phyloP scores from a whole-genome alignment of 2,888 invertebrate genomes.

The Schrankia costaestrigalis region DNA sequence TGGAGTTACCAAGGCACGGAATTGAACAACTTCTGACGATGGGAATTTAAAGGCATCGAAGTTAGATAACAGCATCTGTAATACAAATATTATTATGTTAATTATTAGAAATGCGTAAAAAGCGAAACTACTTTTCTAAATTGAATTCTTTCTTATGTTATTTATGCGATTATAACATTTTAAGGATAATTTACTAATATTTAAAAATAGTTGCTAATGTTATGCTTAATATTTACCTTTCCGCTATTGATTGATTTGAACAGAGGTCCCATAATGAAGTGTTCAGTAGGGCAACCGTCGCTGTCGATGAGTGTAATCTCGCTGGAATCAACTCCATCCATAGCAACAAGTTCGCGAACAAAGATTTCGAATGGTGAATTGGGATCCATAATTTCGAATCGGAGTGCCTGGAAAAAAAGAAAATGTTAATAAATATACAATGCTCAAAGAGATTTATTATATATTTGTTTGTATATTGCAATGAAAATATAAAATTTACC shows the following conservation, averaged over 20 bases:
- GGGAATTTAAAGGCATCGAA: constrained; percentile 99
- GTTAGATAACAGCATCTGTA: constrained; percentile 90
- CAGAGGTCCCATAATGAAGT: constrained; percentile 95
- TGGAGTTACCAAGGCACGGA: constrained; percentile 96
- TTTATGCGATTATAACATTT: not conserved
- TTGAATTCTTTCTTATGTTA: not conserved
- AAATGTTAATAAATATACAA: constrained; percentile 3
- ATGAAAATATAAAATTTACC: constrained; percentile 44
- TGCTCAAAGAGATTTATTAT: not conserved
- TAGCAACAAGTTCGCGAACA: constrained; percentile 94
- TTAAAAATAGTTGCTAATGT: not conserved
- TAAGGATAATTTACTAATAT: no score
- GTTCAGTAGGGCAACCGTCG: constrained; percentile 95
- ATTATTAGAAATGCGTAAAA: not conserved
- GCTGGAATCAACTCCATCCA: constrained; percentile 96
- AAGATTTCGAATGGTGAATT: constrained; percentile 98
- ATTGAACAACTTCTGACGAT: constrained; percentile 96
- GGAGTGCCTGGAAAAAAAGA: constrained; percentile 84
- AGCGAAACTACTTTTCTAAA: not conserved
- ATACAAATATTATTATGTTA: constrained; percentile 10
- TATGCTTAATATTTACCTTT: constrained; percentile 79
- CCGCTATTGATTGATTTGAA: constrained; percentile 89
- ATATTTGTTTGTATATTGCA: no score
- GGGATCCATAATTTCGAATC: constrained; percentile 95
- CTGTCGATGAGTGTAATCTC: constrained; percentile 96